These are phyloP conservation scores for Caiman crocodilus DNA, from an alignment of 2,797 vertebrate genomes.

Conservation along the genomic window DNA sequence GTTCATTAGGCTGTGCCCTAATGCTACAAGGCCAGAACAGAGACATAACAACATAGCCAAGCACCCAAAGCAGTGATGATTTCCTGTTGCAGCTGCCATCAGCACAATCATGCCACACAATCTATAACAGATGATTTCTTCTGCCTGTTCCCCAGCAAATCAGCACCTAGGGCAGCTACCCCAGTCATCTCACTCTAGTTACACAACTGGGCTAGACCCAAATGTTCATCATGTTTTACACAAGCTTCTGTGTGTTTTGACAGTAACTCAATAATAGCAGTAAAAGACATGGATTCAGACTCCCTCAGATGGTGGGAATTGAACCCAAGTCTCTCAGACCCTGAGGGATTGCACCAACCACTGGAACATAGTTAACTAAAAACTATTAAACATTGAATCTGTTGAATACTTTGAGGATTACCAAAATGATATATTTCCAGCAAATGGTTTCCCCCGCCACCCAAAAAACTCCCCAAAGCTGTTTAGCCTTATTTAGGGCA, in stretches of 20 bases:
- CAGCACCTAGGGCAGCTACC: too few relatives aligned
- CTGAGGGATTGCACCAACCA: too few relatives aligned
- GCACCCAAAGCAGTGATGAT: too few relatives aligned
- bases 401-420: too few relatives aligned
- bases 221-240: neutral
- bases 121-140: neutral
- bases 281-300: too few relatives aligned
- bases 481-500: slow-evolving; percentile 37
- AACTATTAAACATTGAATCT: too few relatives aligned
- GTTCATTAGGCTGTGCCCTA: neutral
- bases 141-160: too few relatives aligned
- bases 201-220: neutral
- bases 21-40: neutral
- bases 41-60: too few relatives aligned
- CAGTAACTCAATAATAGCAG: neutral
- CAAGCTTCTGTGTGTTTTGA: neutral
- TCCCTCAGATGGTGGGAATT: too few relatives aligned
- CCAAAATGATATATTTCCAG: neutral
- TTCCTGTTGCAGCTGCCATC: too few relatives aligned
- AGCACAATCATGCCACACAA: neutral
- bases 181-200: neutral
- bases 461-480: neutral
- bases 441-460: neutral
- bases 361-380: too few relatives aligned
- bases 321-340: too few relatives aligned